These are phyloP conservation scores for Tetragonula carbonaria DNA, from an alignment of 2,888 invertebrate genomes.

Conservation along the genomic window DNA sequence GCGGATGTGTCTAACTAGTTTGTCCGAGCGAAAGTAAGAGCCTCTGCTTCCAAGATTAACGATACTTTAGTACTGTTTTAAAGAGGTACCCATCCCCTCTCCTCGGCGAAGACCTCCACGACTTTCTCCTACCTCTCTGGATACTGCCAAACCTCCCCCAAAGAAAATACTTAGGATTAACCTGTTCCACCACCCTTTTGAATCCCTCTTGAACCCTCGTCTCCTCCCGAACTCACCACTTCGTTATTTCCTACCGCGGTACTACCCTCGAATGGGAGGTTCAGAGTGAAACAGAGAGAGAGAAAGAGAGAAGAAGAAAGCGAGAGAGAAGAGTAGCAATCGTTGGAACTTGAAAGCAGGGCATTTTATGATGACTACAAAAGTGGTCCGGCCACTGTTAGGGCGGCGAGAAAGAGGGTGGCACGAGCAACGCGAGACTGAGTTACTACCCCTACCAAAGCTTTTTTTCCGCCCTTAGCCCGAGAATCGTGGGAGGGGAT, in stretches of 20 bases:
- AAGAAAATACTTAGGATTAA: slow-evolving; percentile 66
- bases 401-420: slow-evolving; percentile 71
- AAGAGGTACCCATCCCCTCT: slow-evolving; percentile 73
- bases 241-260: slow-evolving; percentile 73
- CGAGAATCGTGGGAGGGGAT: slow-evolving; percentile 34
- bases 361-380: slow-evolving; percentile 78
- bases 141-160: slow-evolving; percentile 47
- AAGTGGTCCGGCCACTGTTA: slow-evolving; percentile 75
- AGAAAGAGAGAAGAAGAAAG: not conserved
- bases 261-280: slow-evolving; percentile 62
- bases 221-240: slow-evolving; percentile 67
- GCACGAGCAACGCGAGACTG: slow-evolving; percentile 61
- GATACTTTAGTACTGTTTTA: slow-evolving; percentile 83
- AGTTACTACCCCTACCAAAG: slow-evolving; percentile 58
- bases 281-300: slow-evolving; percentile 6
- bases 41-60: slow-evolving; percentile 82
- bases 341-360: slow-evolving; percentile 75
- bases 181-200: slow-evolving; percentile 61
- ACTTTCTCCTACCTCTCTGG: slow-evolving; percentile 42
- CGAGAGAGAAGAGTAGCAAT: slow-evolving; percentile 69
- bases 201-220: slow-evolving; percentile 36
- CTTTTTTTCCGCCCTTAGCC: slow-evolving; percentile 64
- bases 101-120: slow-evolving; percentile 35
- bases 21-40: slow-evolving; percentile 80
- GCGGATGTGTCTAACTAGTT: slow-evolving; percentile 82